Evolutionary conservation across 30 jellyfish, hydroid and myxozoan species (phyloP).

Genomic region (Morbakka virulenta): DNA sequence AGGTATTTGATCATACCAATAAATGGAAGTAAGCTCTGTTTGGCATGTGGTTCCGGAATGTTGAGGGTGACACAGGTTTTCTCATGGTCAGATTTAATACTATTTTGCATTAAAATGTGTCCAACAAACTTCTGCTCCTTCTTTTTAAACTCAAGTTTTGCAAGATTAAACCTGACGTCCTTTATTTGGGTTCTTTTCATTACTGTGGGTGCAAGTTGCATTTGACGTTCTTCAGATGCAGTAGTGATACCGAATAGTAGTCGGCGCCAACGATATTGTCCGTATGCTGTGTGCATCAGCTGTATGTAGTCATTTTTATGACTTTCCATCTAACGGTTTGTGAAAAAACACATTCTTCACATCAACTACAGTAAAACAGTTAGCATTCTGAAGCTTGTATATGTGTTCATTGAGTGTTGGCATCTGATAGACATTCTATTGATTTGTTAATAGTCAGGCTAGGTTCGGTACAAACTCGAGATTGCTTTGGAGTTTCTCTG

Average conservation of each 20-base stretch:
- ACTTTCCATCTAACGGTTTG: slow-evolving; percentile 6
- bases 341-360: slow-evolving; percentile 24
- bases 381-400: neutral
- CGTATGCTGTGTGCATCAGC: slow-evolving; percentile 22
- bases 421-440: neutral
- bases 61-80: neutral
- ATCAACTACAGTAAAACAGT: slow-evolving; percentile 21
- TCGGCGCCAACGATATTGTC: slow-evolving; percentile 20
- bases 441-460: neutral
- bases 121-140: neutral
- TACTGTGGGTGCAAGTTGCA: neutral
- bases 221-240: neutral
- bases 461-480: neutral
- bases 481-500: neutral
- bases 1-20: neutral
- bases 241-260: neutral
- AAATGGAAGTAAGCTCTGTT: neutral
- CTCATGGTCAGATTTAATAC: neutral
- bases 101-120: neutral
- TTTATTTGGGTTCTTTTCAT: neutral
- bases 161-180: too few relatives aligned
- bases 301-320: slow-evolving; percentile 32
- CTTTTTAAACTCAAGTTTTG: too few relatives aligned
- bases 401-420: neutral
- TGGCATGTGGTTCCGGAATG: neutral